These are phyloP conservation scores for Paragorgia papillata DNA, from an alignment of 92 coral and sea anemone genomes.

Conservation along the genomic window DNA sequence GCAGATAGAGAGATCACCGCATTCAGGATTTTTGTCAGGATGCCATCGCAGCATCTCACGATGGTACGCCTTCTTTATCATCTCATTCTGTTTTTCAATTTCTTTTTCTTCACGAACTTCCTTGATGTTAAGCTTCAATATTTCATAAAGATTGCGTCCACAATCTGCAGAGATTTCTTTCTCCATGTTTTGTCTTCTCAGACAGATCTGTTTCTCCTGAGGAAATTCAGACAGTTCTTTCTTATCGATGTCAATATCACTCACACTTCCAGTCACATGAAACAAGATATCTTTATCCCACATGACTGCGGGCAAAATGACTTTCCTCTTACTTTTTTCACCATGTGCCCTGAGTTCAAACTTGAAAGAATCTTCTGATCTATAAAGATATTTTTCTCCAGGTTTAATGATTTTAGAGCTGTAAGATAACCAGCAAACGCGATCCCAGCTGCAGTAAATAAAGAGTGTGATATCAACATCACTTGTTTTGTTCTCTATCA, in stretches of 20 bases:
- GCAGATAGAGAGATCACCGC: background rate
- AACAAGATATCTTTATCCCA: conserved; percentile 37
- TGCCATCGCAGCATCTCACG: conserved; percentile 27
- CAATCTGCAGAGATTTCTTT: conserved; percentile 16
- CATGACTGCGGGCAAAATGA: background rate
- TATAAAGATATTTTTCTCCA: conserved; percentile 26
- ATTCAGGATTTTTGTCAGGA: conserved; percentile 25
- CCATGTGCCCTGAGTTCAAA: conserved; percentile 30
- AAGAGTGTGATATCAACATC: conserved; percentile 41
- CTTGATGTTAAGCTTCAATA: conserved; percentile 29
- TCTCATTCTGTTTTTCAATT: conserved; percentile 12
- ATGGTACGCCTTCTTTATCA: conserved; percentile 29
- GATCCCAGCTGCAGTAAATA: conserved; percentile 25
- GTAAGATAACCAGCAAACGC: conserved; percentile 38
- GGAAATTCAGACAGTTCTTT: conserved; percentile 27
- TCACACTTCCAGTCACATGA: background rate
- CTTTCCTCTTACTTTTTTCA: background rate
- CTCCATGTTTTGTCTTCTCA: conserved; percentile 32
- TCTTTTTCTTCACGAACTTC: conserved; percentile 31
- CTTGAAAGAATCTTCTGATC: conserved; percentile 23
- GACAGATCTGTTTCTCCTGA: conserved; percentile 32
- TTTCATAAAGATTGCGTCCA: conserved; percentile 25
- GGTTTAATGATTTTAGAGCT: conserved; percentile 42
- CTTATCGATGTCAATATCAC: conserved; percentile 32
- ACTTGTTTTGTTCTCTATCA: conserved; percentile 43